Base-by-base conservation (phyloP, 2,888 invertebrate species). In the Siphonodentalium dalli region DNA sequence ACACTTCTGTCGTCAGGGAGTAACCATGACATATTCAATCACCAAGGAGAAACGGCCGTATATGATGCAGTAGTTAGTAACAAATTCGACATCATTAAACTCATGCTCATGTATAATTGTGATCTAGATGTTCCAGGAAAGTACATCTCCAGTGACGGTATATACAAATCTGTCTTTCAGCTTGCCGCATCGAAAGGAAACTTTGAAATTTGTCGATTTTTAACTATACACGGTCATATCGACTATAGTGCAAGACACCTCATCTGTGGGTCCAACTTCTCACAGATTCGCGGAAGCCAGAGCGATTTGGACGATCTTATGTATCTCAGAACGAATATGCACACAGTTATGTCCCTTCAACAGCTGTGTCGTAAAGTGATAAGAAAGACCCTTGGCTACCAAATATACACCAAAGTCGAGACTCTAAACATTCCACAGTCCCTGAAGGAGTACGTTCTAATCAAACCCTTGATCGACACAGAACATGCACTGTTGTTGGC, bases 31-130 rank as follows among this genome's bases (percentile, higher is more conserved):
- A 77, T 78, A 39, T 80, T 77, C 63, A 80, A 80, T 65, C 79
- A 79, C 63, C 78, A 79, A 50, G 78, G 80, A 13, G 80, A 80
- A 60, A 75, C 78, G 13, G 77, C 79, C 26, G 71, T 78, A 20
- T 76, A 73, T 54, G 80, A 80, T 40, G 77, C 77, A 9, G 76
- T 80, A 13, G 65, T 75, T 29, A 76, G 77, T 41, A 79, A 80
- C 69, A 78, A 79, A 61, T 58, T 71, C 24, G 80, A 80, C 54
- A 72, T 78, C 21, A 61, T 79, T 43, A 66, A 68, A 51, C 65
- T 77, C n/a, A 77, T 80, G 70, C 66, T 80, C 39, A 65, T 65
- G 35, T 72, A 74, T 63, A 80, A 80, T 65, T 79, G 78, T 65
- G 77, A 78, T 60, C 64, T 78, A 45, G 79, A 80, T 59, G 68